These are phyloP conservation scores for Strigops habroptila DNA, from an alignment of 2,113 vertebrate genomes.

Conservation along the genomic window DNA sequence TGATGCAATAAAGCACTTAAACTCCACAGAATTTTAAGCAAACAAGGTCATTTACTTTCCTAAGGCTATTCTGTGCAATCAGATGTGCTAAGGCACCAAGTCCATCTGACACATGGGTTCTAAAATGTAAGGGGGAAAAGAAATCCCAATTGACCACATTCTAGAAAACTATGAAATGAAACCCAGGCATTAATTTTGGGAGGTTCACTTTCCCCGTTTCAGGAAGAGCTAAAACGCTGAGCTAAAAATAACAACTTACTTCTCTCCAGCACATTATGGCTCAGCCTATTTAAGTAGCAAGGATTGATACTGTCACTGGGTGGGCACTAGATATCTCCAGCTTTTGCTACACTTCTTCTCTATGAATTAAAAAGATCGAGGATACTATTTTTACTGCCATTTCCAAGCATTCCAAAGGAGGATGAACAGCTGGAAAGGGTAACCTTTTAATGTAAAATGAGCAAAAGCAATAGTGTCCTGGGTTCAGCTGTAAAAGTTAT, in stretches of 20 bases:
- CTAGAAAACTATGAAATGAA: background rate
- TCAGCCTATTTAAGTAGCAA: background rate
- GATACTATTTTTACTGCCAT: background rate
- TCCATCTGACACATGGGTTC: background rate
- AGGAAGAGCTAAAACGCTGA: background rate
- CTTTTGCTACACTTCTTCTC: background rate
- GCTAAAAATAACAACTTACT: background rate
- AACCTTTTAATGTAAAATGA: background rate
- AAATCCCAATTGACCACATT: background rate
- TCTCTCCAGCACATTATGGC: background rate
- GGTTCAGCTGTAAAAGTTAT: background rate
- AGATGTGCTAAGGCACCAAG: background rate
- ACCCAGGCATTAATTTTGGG: background rate
- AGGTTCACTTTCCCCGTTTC: background rate
- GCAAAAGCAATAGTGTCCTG: background rate
- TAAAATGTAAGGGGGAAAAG: background rate
- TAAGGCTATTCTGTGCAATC: background rate
- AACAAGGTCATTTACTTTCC: background rate
- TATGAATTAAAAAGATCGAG: background rate
- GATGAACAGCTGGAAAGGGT: background rate
- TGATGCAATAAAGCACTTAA: background rate
- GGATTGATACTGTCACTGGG: background rate
- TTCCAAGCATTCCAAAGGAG: background rate
- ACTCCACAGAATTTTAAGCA: background rate
- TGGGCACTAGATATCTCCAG: background rate